Percentiles rank a stretch among this genome's conserved stretches.
phyloP scores from a whole-genome alignment of 2,113 vertebrate species.

The Hucho hucho region DNA sequence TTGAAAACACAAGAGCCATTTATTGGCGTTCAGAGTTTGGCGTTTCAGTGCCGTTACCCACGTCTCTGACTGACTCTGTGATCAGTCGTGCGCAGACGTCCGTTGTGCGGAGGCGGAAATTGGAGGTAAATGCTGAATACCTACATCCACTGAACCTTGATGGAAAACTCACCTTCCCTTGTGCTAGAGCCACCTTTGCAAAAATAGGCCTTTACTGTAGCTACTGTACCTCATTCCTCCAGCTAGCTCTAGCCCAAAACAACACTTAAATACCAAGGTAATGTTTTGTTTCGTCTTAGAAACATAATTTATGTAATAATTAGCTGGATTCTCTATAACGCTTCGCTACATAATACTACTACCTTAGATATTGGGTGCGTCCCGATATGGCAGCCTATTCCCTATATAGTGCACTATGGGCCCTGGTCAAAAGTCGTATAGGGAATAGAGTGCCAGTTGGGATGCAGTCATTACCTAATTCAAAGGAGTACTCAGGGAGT shows the following conservation, averaged over 20 bases:
- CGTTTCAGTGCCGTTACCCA: conserved; percentile 25
- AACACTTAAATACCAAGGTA: background rate
- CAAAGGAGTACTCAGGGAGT: background rate
- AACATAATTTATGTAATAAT: background rate
- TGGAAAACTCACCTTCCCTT: background rate
- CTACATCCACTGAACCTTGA: conserved; percentile 6
- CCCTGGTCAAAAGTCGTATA: too few relatives aligned
- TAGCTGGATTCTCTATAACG: background rate
- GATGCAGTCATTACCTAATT: too few relatives aligned
- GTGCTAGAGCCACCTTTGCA: background rate
- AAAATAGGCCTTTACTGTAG: background rate
- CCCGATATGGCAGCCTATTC: too few relatives aligned
- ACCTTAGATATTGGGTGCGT: too few relatives aligned
- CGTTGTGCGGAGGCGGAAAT: conserved; percentile 11
- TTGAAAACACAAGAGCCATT: background rate
- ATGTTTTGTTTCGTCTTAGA: background rate
- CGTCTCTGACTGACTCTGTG: conserved; percentile 9
- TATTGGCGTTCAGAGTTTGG: conserved; percentile 6
- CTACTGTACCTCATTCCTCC: background rate
- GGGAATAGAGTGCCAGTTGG: too few relatives aligned
- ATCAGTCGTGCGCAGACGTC: conserved; percentile 5
- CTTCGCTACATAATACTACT: background rate
- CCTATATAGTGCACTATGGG: too few relatives aligned
- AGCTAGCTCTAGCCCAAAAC: background rate
- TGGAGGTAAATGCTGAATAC: conserved; percentile 11